phyloP scores from a whole-genome alignment of 2,113 vertebrate species.

The Spheniscus mendiculus region DNA sequence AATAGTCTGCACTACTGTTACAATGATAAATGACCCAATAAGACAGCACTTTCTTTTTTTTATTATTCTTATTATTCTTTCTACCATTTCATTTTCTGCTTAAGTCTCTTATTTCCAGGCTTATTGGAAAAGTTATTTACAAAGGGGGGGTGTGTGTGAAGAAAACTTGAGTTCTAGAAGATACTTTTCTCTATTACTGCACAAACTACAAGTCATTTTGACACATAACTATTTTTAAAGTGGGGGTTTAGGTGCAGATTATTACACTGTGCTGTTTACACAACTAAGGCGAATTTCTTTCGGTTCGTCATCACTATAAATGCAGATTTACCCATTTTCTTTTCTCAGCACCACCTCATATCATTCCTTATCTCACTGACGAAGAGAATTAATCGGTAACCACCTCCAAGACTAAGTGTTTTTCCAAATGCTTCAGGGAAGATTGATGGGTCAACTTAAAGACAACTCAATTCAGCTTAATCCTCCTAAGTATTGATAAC shows the following conservation, averaged over 20 bases:
- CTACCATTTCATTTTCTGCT: slow-evolving; percentile 1
- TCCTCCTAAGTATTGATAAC: not conserved
- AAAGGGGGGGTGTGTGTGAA: not conserved
- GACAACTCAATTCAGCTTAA: not conserved
- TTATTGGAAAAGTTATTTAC: not conserved
- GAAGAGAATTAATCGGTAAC: not conserved
- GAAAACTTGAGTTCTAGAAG: not conserved
- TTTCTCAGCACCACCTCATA: not conserved
- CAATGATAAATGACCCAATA: not conserved
- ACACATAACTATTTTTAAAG: not conserved
- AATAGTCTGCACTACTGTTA: not conserved
- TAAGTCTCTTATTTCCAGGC: not conserved
- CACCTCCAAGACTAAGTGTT: not conserved
- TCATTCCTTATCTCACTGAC: not conserved
- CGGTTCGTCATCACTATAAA: not conserved
- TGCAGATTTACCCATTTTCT: not conserved
- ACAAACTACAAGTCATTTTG: not conserved
- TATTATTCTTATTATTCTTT: not conserved
- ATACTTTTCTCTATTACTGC: not conserved
- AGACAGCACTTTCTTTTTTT: not conserved
- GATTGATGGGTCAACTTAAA: not conserved
- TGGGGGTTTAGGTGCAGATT: not conserved
- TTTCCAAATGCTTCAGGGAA: not conserved
- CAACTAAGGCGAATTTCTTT: not conserved
- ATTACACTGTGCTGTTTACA: not conserved